Evolutionary conservation across 2,888 invertebrate species (phyloP), one percentile per base, ranked within the genome.

Genomic region (Nymphalis urticae): DNA sequence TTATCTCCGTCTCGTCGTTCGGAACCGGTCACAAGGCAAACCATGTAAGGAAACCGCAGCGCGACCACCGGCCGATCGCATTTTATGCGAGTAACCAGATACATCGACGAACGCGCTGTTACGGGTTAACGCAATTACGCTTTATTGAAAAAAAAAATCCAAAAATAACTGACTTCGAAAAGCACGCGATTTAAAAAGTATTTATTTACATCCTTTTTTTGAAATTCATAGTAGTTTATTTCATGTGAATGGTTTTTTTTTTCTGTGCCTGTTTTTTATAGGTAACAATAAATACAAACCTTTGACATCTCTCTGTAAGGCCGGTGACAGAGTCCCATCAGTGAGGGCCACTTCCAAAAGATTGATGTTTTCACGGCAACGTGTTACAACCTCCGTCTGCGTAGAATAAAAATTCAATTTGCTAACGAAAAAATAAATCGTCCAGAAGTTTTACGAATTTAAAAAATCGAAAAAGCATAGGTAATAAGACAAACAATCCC

Each of bases 291-390:
- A 19, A 62, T 74, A 87, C 92, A 86, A 80, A 95, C 95, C 95
- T 94, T 93, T 91, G 71, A 94, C 93, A 76, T 95, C 94, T 80
- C 93, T 89, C 80, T 93, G 93, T 79, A 94, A 89, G 59, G 92
- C 86, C 58, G 93, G 80, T 70, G 95, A 93, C 73, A 94, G 83
- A 47, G 93, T 84, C 69, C 93, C 91, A 75, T 91, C 85, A 69
- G 94, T 94, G 76, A 96, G 83, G 66, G 96, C 94, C 64, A 95
- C 94, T 82, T 95, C 95, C 89, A 98, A 93, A 81, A 97, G 95
- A 82, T 95, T 95, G 81, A 97, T 95, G 89, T 98, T 97, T 82
- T 97, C 97, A 79, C 96, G 95, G 92, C 98, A 97, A 70, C 96
- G 96, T 72, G 95, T 95, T 83, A 96, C 94, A 81, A 98, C 94